A percentile compares a stretch with the other conserved stretches of the same genome.
Conservation (phyloP, 35 echinoderm and acorn worm species). For the Apostichopus californicus region DNA sequence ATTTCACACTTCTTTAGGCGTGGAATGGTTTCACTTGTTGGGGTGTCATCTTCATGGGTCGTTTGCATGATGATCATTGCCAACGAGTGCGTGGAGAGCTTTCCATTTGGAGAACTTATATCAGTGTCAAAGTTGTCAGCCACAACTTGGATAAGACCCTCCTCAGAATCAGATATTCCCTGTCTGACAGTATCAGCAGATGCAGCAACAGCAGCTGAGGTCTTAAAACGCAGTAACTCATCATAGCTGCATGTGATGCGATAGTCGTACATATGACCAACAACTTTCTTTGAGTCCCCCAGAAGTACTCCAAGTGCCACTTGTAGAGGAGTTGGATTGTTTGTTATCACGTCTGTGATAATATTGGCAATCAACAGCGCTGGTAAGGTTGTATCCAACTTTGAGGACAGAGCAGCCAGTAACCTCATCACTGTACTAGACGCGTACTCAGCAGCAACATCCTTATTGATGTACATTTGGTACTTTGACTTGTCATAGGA, state of each 20-base stretch:
- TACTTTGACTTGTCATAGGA: slow-evolving; percentile 53
- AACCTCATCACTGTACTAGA: slow-evolving; percentile 45
- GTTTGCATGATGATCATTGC: slow-evolving; percentile 66
- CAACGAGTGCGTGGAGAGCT: slow-evolving; percentile 64
- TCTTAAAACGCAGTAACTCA: slow-evolving; percentile 57
- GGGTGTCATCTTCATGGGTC: background rate
- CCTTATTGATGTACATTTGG: background rate
- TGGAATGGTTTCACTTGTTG: no score
- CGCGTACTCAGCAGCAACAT: background rate
- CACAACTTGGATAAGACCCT: slow-evolving; percentile 66
- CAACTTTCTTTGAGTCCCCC: slow-evolving; percentile 53
- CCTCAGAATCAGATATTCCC: slow-evolving; percentile 28
- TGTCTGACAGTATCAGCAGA: slow-evolving; percentile 17
- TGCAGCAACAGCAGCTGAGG: slow-evolving; percentile 37
- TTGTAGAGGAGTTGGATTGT: slow-evolving; percentile 59
- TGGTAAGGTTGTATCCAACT: slow-evolving; percentile 57
- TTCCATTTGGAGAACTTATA: slow-evolving; percentile 68
- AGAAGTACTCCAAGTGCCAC: slow-evolving; percentile 56
- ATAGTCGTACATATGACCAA: slow-evolving; percentile 55
- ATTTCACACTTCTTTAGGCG: no score
- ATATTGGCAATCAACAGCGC: slow-evolving; percentile 63
- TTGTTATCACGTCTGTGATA: slow-evolving; percentile 44
- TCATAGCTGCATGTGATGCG: slow-evolving; percentile 71
- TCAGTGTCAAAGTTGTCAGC: slow-evolving; percentile 79
- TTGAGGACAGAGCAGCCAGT: slow-evolving; percentile 37